Evolutionary conservation across 2,797 vertebrate genomes (phyloP).

Genomic region (Esox masquinongy): DNA sequence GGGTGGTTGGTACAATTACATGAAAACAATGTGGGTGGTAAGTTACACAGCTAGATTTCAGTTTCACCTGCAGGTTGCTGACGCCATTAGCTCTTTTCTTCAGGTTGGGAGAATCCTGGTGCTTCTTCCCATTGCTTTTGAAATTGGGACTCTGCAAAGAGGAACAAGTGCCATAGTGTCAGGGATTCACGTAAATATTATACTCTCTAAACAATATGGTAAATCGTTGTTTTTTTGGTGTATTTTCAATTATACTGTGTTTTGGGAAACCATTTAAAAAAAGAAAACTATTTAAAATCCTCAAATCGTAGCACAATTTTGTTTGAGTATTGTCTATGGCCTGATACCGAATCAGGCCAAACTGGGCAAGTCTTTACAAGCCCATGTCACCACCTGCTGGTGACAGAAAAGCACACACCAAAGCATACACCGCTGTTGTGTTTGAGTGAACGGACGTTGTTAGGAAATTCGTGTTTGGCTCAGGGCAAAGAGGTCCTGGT

Average conservation of each 20-base stretch:
- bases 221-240: background rate
- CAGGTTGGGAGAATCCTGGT: slow-evolving; percentile 80
- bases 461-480: background rate
- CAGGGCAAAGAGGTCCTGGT: background rate
- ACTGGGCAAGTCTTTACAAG: background rate
- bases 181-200: background rate
- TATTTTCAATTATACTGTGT: no score
- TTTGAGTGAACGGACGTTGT: background rate
- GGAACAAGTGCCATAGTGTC: background rate
- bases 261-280: no score
- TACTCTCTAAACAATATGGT: background rate
- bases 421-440: background rate
- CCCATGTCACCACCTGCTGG: background rate
- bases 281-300: no score
- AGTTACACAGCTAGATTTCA: background rate
- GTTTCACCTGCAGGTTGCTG: slow-evolving; percentile 72
- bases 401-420: background rate
- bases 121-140: slow-evolving; percentile 84
- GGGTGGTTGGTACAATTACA: background rate
- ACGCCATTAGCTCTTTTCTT: slow-evolving; percentile 83
- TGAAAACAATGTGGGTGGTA: background rate
- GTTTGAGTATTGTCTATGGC: background rate
- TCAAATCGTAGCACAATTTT: no score
- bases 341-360: background rate
- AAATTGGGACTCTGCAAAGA: slow-evolving; percentile 71